These are phyloP conservation scores for Macaria notata DNA, from an alignment of 2,888 invertebrate species.

Conservation along the genomic window DNA sequence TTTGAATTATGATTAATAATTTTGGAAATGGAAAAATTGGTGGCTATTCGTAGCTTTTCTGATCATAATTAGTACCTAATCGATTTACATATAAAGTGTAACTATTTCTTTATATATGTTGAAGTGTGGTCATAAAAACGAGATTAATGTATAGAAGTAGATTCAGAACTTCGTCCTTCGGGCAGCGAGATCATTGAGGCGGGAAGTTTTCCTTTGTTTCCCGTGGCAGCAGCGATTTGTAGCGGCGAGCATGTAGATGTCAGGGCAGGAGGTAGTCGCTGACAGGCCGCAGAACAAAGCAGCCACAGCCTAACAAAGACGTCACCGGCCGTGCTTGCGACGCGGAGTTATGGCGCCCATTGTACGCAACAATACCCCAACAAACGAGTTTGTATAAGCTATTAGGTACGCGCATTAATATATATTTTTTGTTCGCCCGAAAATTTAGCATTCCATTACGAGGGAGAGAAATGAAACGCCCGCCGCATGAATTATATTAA, in stretches of 20 bases:
- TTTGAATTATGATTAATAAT: slow-evolving; percentile 47
- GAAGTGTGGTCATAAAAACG: too few relatives aligned
- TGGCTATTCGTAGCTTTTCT: neutral
- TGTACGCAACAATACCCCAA: slow-evolving; percentile 82
- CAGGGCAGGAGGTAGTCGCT: slow-evolving; percentile 57
- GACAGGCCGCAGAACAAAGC: slow-evolving; percentile 76
- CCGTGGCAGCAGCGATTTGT: slow-evolving; percentile 39
- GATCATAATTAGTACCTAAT: too few relatives aligned
- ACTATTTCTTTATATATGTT: too few relatives aligned
- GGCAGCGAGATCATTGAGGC: slow-evolving; percentile 15
- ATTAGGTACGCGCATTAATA: slow-evolving; percentile 83
- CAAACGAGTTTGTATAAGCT: slow-evolving; percentile 83
- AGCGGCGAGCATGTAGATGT: slow-evolving; percentile 46
- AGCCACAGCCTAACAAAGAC: slow-evolving; percentile 78
- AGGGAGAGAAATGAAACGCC: slow-evolving; percentile 83
- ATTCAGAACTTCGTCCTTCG: slow-evolving; percentile 9
- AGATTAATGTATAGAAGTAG: too few relatives aligned
- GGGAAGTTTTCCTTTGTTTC: slow-evolving; percentile 35
- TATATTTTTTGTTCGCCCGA: slow-evolving; percentile 82
- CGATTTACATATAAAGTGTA: too few relatives aligned
- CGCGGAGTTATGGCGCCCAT: slow-evolving; percentile 82
- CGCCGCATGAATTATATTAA: slow-evolving; percentile 83
- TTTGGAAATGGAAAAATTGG: slow-evolving; percentile 48
- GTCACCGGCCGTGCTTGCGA: slow-evolving; percentile 81
- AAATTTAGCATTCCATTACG: slow-evolving; percentile 83